These are phyloP conservation scores for Gasterosteus aculeatus DNA, from an alignment of 2,113 vertebrate species.

Conservation along the genomic window DNA sequence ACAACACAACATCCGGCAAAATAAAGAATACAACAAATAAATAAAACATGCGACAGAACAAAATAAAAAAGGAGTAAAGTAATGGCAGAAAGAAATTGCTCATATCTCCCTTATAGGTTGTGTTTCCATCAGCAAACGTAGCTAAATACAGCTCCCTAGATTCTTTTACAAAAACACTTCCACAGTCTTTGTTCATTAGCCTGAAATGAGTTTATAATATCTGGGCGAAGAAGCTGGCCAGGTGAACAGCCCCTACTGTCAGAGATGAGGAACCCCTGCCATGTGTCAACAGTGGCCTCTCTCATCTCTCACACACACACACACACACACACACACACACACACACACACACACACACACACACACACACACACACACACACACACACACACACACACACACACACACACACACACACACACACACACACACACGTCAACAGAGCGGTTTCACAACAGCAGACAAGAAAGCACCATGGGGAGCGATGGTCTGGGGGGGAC, in stretches of 20 bases:
- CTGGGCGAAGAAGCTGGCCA: constrained; percentile 41
- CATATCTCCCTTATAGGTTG: neutral
- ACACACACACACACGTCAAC: constrained; percentile 6
- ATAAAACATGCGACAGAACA: neutral
- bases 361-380: no score
- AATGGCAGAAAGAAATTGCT: neutral
- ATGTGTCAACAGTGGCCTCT: neutral
- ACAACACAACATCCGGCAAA: neutral
- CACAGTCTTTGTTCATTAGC: constrained; percentile 7
- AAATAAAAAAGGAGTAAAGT: neutral
- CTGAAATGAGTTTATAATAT: constrained; percentile 55
- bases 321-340: neutral
- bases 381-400: no score
- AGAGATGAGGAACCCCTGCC: neutral
- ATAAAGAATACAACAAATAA: neutral
- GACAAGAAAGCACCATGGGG: constrained; percentile 22
- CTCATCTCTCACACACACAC: constrained; percentile 12
- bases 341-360: no score
- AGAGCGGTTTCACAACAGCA: constrained; percentile 29
- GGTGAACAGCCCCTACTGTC: neutral
- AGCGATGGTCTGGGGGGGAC: constrained; percentile 35
- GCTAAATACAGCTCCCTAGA: neutral
- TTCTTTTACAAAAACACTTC: neutral
- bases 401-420: neutral
- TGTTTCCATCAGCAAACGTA: neutral